Evolutionary conservation across 1,140 invertebrate species (phyloP).

Genomic region (Drosophila triauraria): DNA sequence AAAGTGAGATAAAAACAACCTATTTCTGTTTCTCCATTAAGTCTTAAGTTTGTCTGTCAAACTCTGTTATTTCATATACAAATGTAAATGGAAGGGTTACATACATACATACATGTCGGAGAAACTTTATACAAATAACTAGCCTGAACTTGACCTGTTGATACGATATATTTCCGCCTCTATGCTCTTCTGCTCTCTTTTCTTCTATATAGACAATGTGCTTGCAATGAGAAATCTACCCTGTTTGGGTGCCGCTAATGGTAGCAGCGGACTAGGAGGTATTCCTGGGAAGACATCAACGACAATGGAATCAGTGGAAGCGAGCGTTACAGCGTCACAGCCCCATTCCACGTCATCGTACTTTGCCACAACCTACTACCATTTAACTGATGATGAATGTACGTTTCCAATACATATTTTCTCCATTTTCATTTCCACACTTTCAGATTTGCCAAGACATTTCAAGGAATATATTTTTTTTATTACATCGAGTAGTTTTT

Average conservation of each 20-base stretch:
- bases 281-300: conserved; percentile 59
- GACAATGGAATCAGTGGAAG: conserved; percentile 66
- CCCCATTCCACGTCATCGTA: conserved; percentile 78
- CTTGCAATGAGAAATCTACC: conserved; percentile 84
- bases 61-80: not conserved
- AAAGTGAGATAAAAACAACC: too few species aligned
- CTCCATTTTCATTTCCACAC: not conserved
- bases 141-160: conserved; percentile 21
- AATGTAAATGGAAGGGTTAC: not conserved
- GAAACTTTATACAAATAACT: not conserved
- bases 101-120: not conserved
- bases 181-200: conserved; percentile 65
- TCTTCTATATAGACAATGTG: conserved; percentile 75
- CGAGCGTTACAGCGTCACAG: conserved; percentile 54
- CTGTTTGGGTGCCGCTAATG: conserved; percentile 63
- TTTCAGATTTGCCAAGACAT: not conserved
- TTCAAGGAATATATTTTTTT: not conserved
- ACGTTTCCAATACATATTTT: conserved; percentile 43
- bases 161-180: conserved; percentile 37
- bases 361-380: conserved; percentile 83
- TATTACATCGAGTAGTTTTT: too few species aligned
- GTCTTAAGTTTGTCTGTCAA: too few species aligned
- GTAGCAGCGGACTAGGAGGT: conserved; percentile 63
- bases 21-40: too few species aligned
- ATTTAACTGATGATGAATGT: conserved; percentile 84